These are phyloP conservation scores for Chitala chitala DNA, from an alignment of 2,113 vertebrate genomes.

Conservation along the genomic window DNA sequence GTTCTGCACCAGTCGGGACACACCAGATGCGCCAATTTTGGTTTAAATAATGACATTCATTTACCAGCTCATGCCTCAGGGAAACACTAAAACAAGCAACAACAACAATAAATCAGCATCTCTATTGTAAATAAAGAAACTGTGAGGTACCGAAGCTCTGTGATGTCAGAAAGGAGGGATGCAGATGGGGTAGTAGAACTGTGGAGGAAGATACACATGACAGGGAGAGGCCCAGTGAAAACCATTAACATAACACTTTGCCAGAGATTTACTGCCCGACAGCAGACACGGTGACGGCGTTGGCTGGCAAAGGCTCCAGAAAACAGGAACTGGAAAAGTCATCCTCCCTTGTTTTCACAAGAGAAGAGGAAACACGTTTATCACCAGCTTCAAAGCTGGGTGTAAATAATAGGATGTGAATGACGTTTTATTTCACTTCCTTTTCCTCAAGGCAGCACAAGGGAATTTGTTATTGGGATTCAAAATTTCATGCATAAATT, in stretches of 20 bases:
- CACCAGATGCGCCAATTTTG: not conserved
- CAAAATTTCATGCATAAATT: not conserved
- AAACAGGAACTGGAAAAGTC: slow-evolving; percentile 25
- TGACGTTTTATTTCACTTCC: not conserved
- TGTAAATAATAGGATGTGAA: slow-evolving; percentile 8
- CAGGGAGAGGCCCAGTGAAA: not conserved
- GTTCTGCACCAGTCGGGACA: not conserved
- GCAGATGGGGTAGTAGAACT: not conserved
- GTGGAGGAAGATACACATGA: not conserved
- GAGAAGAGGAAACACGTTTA: slow-evolving; percentile 11
- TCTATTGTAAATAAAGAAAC: not conserved
- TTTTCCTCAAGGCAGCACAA: not conserved
- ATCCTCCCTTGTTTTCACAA: slow-evolving; percentile 18
- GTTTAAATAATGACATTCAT: not conserved
- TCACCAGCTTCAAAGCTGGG: slow-evolving; percentile 11
- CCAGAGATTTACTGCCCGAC: not conserved
- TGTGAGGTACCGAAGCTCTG: not conserved
- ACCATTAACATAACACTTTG: slow-evolving; percentile 1
- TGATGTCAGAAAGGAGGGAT: not conserved
- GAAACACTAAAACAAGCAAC: no score
- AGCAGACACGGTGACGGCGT: not conserved
- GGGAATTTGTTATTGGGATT: not conserved
- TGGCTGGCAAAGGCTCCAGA: not conserved
- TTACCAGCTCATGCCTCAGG: no score
- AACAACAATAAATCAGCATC: not conserved